phyloP scores from a whole-genome alignment of 2,797 vertebrate species.

The Buceros bicornis region DNA sequence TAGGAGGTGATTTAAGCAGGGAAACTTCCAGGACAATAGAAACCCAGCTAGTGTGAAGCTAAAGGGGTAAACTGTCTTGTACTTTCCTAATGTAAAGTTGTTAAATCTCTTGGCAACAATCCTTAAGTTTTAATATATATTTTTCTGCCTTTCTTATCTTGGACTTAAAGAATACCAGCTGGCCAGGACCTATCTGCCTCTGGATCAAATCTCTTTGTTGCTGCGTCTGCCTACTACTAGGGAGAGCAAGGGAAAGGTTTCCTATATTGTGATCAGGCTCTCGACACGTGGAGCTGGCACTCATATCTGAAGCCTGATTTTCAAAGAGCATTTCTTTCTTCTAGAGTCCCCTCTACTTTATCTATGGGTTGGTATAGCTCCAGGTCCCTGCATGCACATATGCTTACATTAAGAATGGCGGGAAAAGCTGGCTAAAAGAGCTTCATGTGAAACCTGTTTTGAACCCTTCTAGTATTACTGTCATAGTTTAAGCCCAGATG shows the following conservation, averaged over 20 bases:
- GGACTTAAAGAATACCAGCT: neutral
- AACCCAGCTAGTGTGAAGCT: neutral
- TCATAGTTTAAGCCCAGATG: no score
- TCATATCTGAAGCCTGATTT: neutral
- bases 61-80: neutral
- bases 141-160: neutral
- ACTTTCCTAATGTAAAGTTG: neutral
- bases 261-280: neutral
- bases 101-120: neutral
- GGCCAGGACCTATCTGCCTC: neutral
- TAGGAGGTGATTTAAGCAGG: neutral
- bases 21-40: neutral
- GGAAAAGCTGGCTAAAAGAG: neutral
- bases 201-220: neutral
- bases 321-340: neutral
- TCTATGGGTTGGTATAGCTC: neutral
- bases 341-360: neutral
- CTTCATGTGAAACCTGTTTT: neutral
- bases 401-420: neutral
- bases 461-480: neutral
- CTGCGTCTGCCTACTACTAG: neutral
- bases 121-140: neutral
- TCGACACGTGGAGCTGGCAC: accelerated
- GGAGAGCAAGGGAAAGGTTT: neutral
- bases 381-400: neutral